phyloP scores from a whole-genome alignment of 2,888 invertebrate genomes.

The Pyrocoelia pectoralis region DNA sequence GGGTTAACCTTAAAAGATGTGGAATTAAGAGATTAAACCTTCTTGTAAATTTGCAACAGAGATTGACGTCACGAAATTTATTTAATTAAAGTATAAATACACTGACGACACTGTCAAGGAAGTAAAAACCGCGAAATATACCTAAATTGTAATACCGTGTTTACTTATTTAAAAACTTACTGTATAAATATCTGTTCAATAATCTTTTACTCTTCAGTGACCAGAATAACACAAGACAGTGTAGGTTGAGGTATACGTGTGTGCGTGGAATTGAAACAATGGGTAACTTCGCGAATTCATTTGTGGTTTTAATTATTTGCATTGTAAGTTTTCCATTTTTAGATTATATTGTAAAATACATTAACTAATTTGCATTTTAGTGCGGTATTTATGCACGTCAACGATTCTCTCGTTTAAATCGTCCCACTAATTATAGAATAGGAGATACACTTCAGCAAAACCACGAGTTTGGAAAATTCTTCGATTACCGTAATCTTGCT shows the following conservation, averaged over 20 bases:
- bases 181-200: neutral
- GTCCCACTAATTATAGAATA: neutral
- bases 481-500: neutral
- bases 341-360: too few relatives aligned
- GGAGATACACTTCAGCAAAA: neutral
- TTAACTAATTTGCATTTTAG: too few relatives aligned
- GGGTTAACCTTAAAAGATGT: too few relatives aligned
- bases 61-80: too few relatives aligned
- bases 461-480: conserved; percentile 5
- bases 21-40: too few relatives aligned
- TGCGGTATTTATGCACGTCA: too few relatives aligned
- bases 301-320: neutral
- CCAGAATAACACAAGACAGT: neutral
- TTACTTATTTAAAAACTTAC: neutral
- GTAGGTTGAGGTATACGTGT: neutral
- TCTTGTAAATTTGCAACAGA: too few relatives aligned
- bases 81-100: too few relatives aligned
- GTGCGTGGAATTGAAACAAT: neutral
- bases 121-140: too few relatives aligned
- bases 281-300: neutral
- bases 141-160: neutral
- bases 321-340: neutral
- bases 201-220: neutral
- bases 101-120: too few relatives aligned
- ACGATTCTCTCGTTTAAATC: neutral